phyloP scores from a whole-genome alignment of 2,113 vertebrate genomes.

The Megalops atlanticus region DNA sequence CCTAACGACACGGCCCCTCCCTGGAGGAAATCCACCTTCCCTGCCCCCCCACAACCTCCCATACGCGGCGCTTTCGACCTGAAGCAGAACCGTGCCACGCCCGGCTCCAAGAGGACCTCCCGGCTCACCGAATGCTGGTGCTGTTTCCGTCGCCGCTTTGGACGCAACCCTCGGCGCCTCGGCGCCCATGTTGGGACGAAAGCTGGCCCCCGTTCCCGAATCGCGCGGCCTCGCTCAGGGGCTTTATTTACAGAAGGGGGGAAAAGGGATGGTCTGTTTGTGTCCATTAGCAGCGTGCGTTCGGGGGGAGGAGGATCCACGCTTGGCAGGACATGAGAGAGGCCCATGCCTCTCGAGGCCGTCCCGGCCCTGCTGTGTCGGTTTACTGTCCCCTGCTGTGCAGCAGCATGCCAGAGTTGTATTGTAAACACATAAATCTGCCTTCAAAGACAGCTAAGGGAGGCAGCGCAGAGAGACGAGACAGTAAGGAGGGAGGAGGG shows the following conservation, averaged over 20 bases:
- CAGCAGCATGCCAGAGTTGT: conserved; percentile 66
- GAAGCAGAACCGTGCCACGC: neutral
- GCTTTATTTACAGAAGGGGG: conserved; percentile 9
- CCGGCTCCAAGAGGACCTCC: neutral
- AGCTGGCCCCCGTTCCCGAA: too few species aligned
- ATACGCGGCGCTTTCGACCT: neutral
- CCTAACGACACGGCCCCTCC: conserved; percentile 41
- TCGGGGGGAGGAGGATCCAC: conserved; percentile 15
- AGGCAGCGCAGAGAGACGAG: conserved; percentile 53
- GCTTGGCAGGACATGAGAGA: conserved; percentile 26
- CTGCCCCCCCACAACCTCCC: neutral
- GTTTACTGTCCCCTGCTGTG: conserved; percentile 76
- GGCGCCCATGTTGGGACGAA: too few species aligned
- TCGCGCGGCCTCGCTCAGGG: neutral
- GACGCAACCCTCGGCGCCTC: neutral
- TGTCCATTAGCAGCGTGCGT: conserved; percentile 21
- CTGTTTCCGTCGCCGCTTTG: neutral
- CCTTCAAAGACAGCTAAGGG: conserved; percentile 76
- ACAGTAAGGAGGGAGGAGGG: conserved; percentile 39
- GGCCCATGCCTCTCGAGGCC: conserved; percentile 31
- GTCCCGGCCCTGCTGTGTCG: conserved; percentile 62
- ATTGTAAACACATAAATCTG: conserved; percentile 76
- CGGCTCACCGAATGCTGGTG: neutral
- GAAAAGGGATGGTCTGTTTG: too few species aligned
- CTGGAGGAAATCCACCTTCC: conserved; percentile 13